phyloP scores from a whole-genome alignment of 1,140 invertebrate genomes.

The Physella acuta region DNA sequence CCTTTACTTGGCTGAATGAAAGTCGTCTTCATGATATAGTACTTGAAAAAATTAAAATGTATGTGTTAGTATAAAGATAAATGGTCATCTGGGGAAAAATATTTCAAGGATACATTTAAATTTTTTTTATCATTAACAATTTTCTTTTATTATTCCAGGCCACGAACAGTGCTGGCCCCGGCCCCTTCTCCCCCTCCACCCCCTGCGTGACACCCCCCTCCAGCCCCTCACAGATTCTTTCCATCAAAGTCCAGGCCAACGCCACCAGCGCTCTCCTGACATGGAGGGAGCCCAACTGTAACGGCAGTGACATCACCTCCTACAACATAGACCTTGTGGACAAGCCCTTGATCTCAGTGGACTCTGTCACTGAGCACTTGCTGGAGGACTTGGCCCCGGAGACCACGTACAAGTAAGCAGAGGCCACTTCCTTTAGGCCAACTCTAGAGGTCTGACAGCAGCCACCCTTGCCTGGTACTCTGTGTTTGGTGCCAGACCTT shows the following conservation, averaged over 20 bases:
- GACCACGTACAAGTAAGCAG: conserved; percentile 65
- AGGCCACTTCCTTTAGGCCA: too few species aligned
- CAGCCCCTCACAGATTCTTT: conserved; percentile 58
- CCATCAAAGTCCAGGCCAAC: conserved; percentile 65
- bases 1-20: too few species aligned
- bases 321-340: conserved; percentile 78
- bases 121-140: too few species aligned
- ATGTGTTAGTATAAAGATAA: too few species aligned
- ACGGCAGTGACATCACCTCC: conserved; percentile 69
- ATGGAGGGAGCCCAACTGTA: conserved; percentile 73
- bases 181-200: conserved; percentile 50
- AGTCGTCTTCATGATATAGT: too few species aligned
- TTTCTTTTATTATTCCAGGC: too few species aligned
- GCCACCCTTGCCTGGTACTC: conserved; percentile 76
- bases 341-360: conserved; percentile 48
- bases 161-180: conserved; percentile 54
- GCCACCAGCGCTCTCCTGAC: conserved; percentile 70
- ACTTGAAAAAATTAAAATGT: too few species aligned
- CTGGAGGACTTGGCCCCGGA: conserved; percentile 64
- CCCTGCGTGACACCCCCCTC: conserved; percentile 52
- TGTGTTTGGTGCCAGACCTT: conserved; percentile 70
- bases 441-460: conserved; percentile 71
- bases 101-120: too few species aligned
- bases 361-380: conserved; percentile 47
- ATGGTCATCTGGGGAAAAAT: too few species aligned